These are phyloP conservation scores for Stenotaenia linearis DNA, from an alignment of 2,888 invertebrate species.

Conservation along the genomic window DNA sequence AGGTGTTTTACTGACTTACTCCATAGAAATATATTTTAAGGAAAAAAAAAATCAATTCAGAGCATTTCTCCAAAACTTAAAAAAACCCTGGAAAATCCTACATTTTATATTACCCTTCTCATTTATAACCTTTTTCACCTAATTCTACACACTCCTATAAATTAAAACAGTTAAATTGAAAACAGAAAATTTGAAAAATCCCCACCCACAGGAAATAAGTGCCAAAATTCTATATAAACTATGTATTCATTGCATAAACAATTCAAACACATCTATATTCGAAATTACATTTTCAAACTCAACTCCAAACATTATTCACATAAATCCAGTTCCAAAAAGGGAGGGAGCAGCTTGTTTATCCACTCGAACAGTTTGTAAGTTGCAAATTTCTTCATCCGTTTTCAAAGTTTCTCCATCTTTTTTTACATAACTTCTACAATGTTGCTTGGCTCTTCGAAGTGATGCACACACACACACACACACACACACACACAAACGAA, in stretches of 20 bases:
- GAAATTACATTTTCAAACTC: not conserved
- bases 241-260: not conserved
- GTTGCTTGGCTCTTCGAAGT: not conserved
- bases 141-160: not conserved
- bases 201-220: not conserved
- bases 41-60: not conserved
- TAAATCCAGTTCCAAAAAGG: not conserved
- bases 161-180: not conserved
- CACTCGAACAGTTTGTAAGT: not conserved
- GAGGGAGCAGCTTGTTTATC: conserved; percentile 10
- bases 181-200: not conserved
- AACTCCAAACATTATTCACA: not conserved
- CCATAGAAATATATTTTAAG: not conserved
- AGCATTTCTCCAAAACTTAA: not conserved
- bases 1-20: not conserved
- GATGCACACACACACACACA: not conserved
- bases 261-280: not conserved
- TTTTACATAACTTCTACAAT: not conserved
- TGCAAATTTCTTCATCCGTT: not conserved
- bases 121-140: not conserved
- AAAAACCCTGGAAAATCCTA: not conserved
- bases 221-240: not conserved
- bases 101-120: not conserved
- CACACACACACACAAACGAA: not conserved
- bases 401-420: not conserved